These are phyloP conservation scores for Apogon talboti DNA, from an alignment of 2,797 vertebrate species.

Conservation along the genomic window DNA sequence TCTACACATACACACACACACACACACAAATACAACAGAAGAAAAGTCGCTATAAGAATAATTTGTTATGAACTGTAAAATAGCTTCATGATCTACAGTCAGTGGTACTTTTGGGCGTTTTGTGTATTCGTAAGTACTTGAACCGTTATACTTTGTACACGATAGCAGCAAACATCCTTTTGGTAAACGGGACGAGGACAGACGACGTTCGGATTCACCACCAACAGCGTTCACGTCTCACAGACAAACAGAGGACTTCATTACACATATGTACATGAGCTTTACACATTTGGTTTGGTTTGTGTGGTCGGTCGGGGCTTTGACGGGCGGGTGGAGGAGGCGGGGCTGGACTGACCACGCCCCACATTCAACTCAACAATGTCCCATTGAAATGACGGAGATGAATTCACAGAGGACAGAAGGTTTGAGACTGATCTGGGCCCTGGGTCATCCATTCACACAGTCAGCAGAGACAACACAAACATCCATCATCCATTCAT, in stretches of 20 bases:
- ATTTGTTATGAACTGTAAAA: slow-evolving; percentile 68
- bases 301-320: not conserved
- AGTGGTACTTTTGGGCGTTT: slow-evolving; percentile 64
- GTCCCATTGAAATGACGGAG: slow-evolving; percentile 46
- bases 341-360: not conserved
- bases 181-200: slow-evolving; percentile 76
- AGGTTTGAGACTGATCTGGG: slow-evolving; percentile 77
- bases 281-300: slow-evolving; percentile 68
- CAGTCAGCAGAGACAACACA: too few species aligned
- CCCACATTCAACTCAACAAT: not conserved
- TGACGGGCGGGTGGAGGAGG: not conserved
- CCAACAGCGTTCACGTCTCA: slow-evolving; percentile 54
- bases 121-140: slow-evolving; percentile 68
- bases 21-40: slow-evolving; percentile 59
- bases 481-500: not conserved
- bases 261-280: slow-evolving; percentile 78
- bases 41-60: slow-evolving; percentile 65
- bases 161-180: slow-evolving; percentile 87
- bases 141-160: slow-evolving; percentile 76
- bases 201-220: slow-evolving; percentile 73
- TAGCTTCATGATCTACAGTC: slow-evolving; percentile 71
- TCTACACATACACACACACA: slow-evolving; percentile 65
- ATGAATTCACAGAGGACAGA: slow-evolving; percentile 70
- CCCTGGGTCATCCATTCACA: slow-evolving; percentile 45
- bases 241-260: slow-evolving; percentile 69